Evolutionary conservation across 2,888 invertebrate genomes (phyloP), one percentile per base, ranked within the genome.

Genomic region (Drosophila quinaria): DNA sequence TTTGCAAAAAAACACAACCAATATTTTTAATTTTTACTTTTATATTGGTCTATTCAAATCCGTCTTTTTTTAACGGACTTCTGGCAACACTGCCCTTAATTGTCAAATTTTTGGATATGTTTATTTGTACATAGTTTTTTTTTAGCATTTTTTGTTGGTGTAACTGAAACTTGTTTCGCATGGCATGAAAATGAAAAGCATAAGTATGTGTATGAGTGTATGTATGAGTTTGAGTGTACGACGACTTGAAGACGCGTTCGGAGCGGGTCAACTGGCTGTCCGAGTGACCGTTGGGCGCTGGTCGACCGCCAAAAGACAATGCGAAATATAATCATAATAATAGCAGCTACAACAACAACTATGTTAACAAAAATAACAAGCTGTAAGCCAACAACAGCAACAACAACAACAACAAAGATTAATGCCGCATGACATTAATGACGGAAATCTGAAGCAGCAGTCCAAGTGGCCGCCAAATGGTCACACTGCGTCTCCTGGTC

Each of bases 351-450:
- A 56, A 41, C 69, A 52, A 35, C 35, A 66, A 46, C 52, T 13
- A n/a, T 49, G 29, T 29, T 70, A 60, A 64, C 50, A 62, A 52
- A 62, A 69, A 73, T 61, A 77, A 74, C 74, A 71, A 74, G 74
- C 69, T 52, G 42, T 58, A 73, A 44, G 50, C 47, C 73, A 60
- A 15, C 72, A 54, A 41, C 69, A 37, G 19, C 29, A 37, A 35
- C 29, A 58, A 3, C 39, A 69, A 19, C 66, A 66, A 54, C 51
- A 55, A 47, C 74, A 59, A 70, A 80, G 77, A 80, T 84, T 84
- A 85, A 87, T 84, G 84, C 85, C 86, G 88, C 84, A 87, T 87
- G 83, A 82, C 86, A 85, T 67, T 87, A 87, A 87, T 78, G 83
- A 87, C 85, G 87, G 87, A 84, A 87, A 83, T 83, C 82, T 83